phyloP scores from a whole-genome alignment of 2,113 vertebrate species.

The Chaetops frenatus region DNA sequence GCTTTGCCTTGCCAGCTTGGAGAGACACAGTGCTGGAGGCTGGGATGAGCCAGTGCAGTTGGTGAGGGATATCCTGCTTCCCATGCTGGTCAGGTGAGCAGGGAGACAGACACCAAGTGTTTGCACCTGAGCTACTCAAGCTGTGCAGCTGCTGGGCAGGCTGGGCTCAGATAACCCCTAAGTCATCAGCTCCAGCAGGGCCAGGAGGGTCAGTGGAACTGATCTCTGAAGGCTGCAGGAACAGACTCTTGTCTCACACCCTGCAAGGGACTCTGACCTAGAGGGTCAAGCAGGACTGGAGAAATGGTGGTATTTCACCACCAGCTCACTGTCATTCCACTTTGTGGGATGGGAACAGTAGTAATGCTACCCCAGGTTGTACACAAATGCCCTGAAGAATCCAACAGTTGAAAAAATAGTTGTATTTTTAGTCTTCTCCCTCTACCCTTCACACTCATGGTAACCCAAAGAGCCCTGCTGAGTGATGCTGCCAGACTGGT shows the following conservation, averaged over 20 bases:
- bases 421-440: background rate
- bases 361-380: background rate
- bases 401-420: background rate
- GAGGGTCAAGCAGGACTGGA: rapidly evolving
- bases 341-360: background rate
- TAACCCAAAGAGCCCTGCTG: background rate
- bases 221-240: rapidly evolving
- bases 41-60: background rate
- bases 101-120: background rate
- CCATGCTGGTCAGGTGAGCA: rapidly evolving
- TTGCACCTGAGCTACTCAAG: background rate
- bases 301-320: background rate
- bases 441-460: background rate
- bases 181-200: rapidly evolving
- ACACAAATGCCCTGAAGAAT: background rate
- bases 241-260: rapidly evolving
- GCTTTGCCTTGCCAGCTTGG: background rate
- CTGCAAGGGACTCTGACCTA: background rate
- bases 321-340: background rate
- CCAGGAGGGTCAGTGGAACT: background rate
- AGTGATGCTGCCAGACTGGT: background rate
- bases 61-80: background rate
- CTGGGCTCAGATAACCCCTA: background rate
- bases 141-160: rapidly evolving
- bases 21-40: background rate